A percentile compares a stretch with the other conserved stretches of the same genome.
Evolutionary conservation across 2,113 vertebrate genomes (phyloP).

Genomic region (Sakesphorus luctuosus): DNA sequence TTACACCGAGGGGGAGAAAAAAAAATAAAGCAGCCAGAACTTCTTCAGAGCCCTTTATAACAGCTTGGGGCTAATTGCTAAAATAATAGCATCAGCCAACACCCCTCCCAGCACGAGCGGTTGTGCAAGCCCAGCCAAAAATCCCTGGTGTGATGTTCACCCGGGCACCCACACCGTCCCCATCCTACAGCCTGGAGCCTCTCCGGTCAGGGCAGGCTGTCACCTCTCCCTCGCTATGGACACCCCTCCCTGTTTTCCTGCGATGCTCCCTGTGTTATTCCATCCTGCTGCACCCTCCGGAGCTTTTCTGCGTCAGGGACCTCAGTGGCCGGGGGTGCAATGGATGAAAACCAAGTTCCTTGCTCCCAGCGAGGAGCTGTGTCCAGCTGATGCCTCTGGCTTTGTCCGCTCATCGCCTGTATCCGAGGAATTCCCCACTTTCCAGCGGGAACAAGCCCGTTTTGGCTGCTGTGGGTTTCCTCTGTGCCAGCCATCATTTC

Average conservation of each 20-base stretch:
- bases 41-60: background rate
- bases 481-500: conserved; percentile 11
- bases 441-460: background rate
- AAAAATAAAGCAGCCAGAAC: background rate
- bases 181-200: background rate
- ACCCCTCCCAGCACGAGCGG: background rate
- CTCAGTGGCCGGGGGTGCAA: background rate
- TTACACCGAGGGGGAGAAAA: accelerated
- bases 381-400: background rate
- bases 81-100: background rate
- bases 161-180: background rate
- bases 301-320: background rate
- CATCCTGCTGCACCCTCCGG: background rate
- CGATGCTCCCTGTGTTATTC: background rate
- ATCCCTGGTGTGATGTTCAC: background rate
- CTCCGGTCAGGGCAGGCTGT: accelerated
- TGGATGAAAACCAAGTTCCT: background rate
- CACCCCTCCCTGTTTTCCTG: background rate
- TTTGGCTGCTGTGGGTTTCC: background rate
- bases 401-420: conserved; percentile 1
- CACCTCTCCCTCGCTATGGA: background rate
- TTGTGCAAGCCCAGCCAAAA: background rate
- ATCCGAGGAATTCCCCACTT: background rate
- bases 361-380: background rate
- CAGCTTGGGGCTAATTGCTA: background rate